phyloP scores from a whole-genome alignment of 2,113 vertebrate species.

The Protobothrops flavoviridis region DNA sequence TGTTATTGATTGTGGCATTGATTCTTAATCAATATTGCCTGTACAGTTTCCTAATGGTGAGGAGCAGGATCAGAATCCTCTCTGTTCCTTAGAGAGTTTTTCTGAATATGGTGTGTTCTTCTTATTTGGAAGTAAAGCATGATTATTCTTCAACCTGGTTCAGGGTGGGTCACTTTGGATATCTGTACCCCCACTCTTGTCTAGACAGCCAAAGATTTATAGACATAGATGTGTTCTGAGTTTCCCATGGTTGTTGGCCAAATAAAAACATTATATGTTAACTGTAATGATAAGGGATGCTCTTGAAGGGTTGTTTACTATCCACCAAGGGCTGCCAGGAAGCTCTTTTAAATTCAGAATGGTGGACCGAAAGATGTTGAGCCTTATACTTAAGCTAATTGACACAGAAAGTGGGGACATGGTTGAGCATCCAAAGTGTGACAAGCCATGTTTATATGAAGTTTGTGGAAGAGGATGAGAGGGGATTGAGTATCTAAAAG shows the following conservation, averaged over 20 bases:
- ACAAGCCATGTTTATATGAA: background rate
- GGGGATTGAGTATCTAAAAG: background rate
- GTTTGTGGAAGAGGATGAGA: background rate
- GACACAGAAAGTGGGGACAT: background rate
- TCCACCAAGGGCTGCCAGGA: background rate
- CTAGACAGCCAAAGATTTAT: background rate
- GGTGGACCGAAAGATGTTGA: background rate
- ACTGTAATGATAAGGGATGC: background rate
- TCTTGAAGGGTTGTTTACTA: background rate
- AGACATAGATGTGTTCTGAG: background rate
- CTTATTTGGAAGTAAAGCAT: background rate
- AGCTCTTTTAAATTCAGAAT: background rate
- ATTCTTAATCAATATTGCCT: background rate
- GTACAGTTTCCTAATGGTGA: background rate
- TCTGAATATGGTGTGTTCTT: background rate
- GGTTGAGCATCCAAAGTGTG: background rate
- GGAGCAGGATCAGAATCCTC: background rate
- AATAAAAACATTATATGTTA: background rate
- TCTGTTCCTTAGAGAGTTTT: background rate
- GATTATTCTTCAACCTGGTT: background rate
- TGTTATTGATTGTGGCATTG: background rate
- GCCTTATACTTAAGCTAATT: background rate
- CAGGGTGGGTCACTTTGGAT: background rate
- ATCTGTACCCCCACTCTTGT: background rate
- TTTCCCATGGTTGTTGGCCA: background rate